phyloP scores from a whole-genome alignment of 2,113 vertebrate genomes.

The Poeciliopsis prolifica region DNA sequence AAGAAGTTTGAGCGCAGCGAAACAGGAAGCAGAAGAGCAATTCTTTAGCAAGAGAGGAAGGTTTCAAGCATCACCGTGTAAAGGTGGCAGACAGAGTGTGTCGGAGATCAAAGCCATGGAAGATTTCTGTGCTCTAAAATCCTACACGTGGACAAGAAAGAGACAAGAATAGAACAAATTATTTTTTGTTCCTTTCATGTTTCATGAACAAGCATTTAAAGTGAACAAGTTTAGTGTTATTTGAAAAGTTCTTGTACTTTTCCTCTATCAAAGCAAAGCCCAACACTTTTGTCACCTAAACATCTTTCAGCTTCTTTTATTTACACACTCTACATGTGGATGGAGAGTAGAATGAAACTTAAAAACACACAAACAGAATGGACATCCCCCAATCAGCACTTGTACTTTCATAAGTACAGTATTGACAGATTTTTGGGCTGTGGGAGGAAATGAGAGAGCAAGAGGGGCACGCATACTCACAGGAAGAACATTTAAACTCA shows the following conservation, averaged over 20 bases:
- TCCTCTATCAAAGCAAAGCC: neutral
- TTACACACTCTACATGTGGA: too few species aligned
- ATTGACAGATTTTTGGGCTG: too few species aligned
- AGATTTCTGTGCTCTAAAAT: neutral
- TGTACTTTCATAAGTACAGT: too few species aligned
- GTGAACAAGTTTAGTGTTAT: neutral
- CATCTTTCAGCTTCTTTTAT: neutral
- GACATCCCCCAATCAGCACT: too few species aligned
- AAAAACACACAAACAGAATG: too few species aligned
- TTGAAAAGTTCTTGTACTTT: neutral
- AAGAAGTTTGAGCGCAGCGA: neutral
- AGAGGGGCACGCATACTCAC: too few species aligned
- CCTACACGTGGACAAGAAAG: neutral
- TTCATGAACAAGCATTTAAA: neutral
- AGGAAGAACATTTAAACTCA: too few species aligned
- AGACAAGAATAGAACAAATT: neutral
- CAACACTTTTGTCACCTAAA: neutral
- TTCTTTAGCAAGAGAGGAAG: neutral
- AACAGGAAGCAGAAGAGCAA: slow-evolving; percentile 52
- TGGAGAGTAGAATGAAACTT: too few species aligned
- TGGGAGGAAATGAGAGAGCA: too few species aligned
- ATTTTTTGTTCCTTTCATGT: neutral
- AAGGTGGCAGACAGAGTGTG: neutral
- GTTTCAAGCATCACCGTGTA: neutral
- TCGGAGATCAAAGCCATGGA: neutral